Evolutionary conservation across 1,140 invertebrate species (phyloP).

Genomic region (Mercenaria mercenaria): DNA sequence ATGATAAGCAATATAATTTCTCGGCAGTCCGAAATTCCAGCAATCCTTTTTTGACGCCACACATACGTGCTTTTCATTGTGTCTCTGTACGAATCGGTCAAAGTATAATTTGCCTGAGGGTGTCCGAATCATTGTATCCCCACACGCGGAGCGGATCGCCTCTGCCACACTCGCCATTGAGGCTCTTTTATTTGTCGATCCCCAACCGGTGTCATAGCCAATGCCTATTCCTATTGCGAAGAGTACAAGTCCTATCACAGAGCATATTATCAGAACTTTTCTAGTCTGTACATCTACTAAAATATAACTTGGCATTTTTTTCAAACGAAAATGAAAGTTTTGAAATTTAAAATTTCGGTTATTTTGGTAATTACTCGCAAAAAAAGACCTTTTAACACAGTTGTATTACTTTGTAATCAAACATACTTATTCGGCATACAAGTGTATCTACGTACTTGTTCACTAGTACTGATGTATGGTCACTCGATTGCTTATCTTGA

Average conservation of each 20-base stretch:
- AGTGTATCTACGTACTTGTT: too few relatives aligned
- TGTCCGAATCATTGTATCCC: background rate
- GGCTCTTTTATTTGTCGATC: too few relatives aligned
- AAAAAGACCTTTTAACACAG: too few relatives aligned
- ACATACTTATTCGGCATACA: too few relatives aligned
- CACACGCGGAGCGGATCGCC: background rate
- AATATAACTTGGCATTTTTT: constrained; percentile 36
- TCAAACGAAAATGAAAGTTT: too few relatives aligned
- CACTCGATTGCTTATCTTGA: too few relatives aligned
- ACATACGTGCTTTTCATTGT: constrained; percentile 24
- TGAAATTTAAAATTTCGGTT: too few relatives aligned
- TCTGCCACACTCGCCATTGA: background rate
- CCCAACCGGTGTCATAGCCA: background rate
- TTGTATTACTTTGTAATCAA: too few relatives aligned
- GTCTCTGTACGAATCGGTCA: constrained; percentile 13
- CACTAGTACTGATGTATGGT: too few relatives aligned
- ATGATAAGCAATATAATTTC: constrained; percentile 70
- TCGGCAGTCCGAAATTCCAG: constrained; percentile 45
- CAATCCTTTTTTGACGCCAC: background rate
- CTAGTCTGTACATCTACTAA: constrained; percentile 30
- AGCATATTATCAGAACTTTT: constrained; percentile 23
- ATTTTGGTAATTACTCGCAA: too few relatives aligned
- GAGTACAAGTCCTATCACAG: background rate
- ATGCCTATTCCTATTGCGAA: constrained; percentile 49
- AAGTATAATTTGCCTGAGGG: background rate